Conservation (phyloP, 2,888 invertebrate species). For the Microctonus hyperodae region DNA sequence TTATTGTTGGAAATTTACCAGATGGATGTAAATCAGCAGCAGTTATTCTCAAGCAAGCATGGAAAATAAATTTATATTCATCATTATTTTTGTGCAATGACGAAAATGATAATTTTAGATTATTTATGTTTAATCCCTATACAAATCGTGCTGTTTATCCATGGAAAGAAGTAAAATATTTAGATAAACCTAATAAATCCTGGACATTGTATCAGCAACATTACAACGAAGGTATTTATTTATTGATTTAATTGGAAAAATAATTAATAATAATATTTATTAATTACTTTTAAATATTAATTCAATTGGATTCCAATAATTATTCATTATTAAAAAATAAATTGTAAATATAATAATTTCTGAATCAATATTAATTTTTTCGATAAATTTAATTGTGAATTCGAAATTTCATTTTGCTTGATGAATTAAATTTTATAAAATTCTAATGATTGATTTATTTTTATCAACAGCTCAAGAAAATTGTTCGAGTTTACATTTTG, state of each 20-base stretch:
- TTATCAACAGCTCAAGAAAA: neutral
- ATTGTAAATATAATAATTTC: too few species aligned
- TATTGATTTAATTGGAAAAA: too few species aligned
- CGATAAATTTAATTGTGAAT: too few species aligned
- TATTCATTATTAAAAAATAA: neutral
- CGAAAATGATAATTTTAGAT: neutral
- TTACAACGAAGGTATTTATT: neutral
- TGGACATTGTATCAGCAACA: neutral
- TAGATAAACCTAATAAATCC: neutral
- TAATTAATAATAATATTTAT: too few species aligned
- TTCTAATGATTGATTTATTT: neutral
- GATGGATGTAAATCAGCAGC: too few species aligned
- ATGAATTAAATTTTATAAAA: too few species aligned
- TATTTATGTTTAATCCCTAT: neutral
- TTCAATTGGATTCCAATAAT: neutral
- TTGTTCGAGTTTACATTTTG: neutral
- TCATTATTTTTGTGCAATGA: too few species aligned
- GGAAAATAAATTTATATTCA: too few species aligned
- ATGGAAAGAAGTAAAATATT: neutral
- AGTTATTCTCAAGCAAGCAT: too few species aligned
- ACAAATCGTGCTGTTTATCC: neutral
- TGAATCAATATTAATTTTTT: too few species aligned
- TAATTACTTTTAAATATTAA: neutral
- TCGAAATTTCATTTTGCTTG: too few species aligned
- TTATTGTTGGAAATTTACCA: too few species aligned